A percentile compares a stretch with the other conserved stretches of the same genome.
These are phyloP conservation scores for Pogoniulus pusillus DNA, from an alignment of 2,797 vertebrate species.

Conservation along the genomic window DNA sequence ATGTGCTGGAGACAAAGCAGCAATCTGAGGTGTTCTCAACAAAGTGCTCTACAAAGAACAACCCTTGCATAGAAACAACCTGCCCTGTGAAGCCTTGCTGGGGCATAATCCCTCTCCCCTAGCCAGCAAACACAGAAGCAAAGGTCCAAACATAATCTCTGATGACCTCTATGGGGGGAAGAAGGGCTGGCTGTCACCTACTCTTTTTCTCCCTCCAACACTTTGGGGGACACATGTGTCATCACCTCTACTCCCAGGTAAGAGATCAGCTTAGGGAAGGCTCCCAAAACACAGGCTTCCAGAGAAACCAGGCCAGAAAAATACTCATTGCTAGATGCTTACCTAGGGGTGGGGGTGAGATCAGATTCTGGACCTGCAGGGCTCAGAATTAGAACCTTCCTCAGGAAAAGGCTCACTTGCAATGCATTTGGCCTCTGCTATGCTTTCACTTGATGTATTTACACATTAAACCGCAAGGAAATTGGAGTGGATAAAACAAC, in stretches of 20 bases:
- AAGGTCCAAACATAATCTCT: neutral
- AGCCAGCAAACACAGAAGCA: neutral
- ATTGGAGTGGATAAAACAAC: constrained; percentile 59
- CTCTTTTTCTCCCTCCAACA: neutral
- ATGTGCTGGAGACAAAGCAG: neutral
- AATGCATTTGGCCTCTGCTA: constrained; percentile 23
- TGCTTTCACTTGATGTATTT: constrained; percentile 40
- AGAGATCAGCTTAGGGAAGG: neutral
- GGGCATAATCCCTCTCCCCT: neutral
- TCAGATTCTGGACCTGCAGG: neutral
- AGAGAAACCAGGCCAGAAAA: neutral
- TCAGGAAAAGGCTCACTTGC: neutral
- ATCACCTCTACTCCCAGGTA: neutral
- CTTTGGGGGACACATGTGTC: neutral
- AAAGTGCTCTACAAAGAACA: neutral
- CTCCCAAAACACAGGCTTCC: neutral
- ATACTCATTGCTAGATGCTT: neutral
- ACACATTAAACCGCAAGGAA: constrained; percentile 63
- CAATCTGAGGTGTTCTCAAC: neutral
- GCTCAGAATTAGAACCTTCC: neutral
- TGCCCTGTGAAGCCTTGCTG: neutral
- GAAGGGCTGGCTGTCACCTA: neutral
- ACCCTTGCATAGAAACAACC: neutral
- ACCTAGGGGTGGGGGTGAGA: neutral
- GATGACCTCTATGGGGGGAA: rapidly evolving